Conservation (phyloP, 2,888 invertebrate species). For the Epinotia brunnichana region DNA sequence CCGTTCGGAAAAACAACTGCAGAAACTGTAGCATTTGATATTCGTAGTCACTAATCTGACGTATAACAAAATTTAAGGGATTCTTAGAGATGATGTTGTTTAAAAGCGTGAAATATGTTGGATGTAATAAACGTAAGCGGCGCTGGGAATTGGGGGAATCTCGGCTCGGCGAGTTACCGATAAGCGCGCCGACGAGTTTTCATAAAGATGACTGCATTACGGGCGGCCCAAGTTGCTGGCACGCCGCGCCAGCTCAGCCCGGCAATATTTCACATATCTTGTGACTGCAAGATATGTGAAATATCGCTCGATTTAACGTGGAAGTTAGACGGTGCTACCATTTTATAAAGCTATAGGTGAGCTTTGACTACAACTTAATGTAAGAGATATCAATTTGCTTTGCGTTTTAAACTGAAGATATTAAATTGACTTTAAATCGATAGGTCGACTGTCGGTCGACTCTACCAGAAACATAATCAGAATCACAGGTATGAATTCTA, state of each 20-base stretch:
- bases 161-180: conserved; percentile 43
- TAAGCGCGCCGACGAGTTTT: conserved; percentile 41
- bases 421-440: too few species aligned
- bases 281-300: conserved; percentile 6
- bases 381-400: too few species aligned
- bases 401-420: too few species aligned
- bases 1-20: conserved; percentile 3
- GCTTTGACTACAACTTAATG: too few species aligned
- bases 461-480: background rate
- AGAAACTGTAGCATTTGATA: conserved; percentile 4
- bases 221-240: conserved; percentile 30
- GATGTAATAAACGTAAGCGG: conserved; percentile 43
- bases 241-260: background rate
- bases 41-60: conserved; percentile 13
- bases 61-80: conserved; percentile 14
- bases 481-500: background rate
- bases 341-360: too few species aligned
- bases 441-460: too few species aligned
- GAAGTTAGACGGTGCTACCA: too few species aligned
- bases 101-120: conserved; percentile 42
- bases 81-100: conserved; percentile 30
- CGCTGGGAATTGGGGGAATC: conserved; percentile 40
- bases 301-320: too few species aligned
- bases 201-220: conserved; percentile 45
- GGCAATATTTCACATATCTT: conserved; percentile 1